Percentiles rank a stretch among this genome's conserved stretches.
These are phyloP conservation scores for Drosophila koepferae DNA, from an alignment of 2,888 invertebrate species.

Conservation along the genomic window DNA sequence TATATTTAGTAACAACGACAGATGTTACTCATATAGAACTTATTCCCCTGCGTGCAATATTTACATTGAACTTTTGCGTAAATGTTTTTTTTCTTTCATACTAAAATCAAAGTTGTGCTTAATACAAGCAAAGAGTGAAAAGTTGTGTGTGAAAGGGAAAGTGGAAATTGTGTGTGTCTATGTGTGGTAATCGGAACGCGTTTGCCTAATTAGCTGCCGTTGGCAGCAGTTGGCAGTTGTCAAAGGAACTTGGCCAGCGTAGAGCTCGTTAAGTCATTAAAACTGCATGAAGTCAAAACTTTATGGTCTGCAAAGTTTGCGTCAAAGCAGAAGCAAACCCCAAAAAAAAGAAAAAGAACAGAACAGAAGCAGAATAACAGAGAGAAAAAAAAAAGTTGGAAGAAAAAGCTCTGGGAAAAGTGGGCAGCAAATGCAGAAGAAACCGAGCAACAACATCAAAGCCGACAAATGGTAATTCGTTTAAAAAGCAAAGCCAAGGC, in stretches of 20 bases:
- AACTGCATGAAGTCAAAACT: constrained; percentile 80
- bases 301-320: constrained; percentile 81
- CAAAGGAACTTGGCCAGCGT: constrained; percentile 68
- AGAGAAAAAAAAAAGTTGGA: neutral
- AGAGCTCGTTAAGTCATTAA: constrained; percentile 80
- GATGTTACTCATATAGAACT: neutral
- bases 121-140: constrained; percentile 9
- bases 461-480: constrained; percentile 75
- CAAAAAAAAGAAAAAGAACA: constrained; percentile 34
- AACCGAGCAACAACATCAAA: constrained; percentile 68
- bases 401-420: constrained; percentile 46
- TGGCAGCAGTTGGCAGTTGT: constrained; percentile 50
- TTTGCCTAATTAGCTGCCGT: constrained; percentile 73
- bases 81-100: neutral
- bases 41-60: neutral
- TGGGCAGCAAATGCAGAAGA: constrained; percentile 61
- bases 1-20: neutral
- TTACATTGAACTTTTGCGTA: neutral
- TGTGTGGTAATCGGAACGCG: constrained; percentile 72
- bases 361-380: constrained; percentile 16
- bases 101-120: constrained; percentile 1
- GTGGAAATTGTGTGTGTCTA: constrained; percentile 56
- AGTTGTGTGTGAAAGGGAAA: constrained; percentile 58
- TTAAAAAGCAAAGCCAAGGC: constrained; percentile 68
- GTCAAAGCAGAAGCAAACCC: constrained; percentile 64